Percentiles rank a stretch among this genome's conserved stretches.
phyloP scores from a whole-genome alignment of 2,888 invertebrate genomes.

The Scaptomyza flava region DNA sequence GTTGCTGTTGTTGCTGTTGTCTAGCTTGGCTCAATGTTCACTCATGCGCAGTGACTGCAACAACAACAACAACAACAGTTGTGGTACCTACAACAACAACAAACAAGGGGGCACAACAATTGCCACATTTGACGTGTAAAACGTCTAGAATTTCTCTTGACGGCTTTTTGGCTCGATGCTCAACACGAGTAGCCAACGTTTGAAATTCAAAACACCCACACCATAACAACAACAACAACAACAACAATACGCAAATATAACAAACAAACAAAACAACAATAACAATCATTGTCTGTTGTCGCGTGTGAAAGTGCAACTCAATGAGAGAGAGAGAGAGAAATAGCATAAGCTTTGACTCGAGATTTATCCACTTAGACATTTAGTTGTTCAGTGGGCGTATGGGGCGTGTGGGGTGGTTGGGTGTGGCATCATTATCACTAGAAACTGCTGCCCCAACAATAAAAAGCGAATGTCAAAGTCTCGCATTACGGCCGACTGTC shows the following conservation, averaged over 20 bases:
- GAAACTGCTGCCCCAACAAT: slow-evolving; percentile 40
- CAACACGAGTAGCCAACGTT: slow-evolving; percentile 68
- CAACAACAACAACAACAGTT: slow-evolving; percentile 19
- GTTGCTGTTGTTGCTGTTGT: slow-evolving; percentile 25
- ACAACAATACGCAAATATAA: slow-evolving; percentile 19
- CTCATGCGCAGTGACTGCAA: slow-evolving; percentile 75
- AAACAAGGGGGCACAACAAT: slow-evolving; percentile 28
- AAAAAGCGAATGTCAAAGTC: slow-evolving; percentile 59
- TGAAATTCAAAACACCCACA: slow-evolving; percentile 73
- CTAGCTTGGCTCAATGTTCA: slow-evolving; percentile 67
- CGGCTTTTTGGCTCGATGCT: slow-evolving; percentile 63
- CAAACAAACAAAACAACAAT: not conserved
- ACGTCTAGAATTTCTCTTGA: slow-evolving; percentile 77
- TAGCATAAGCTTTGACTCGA: slow-evolving; percentile 1
- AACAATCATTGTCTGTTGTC: slow-evolving; percentile 27
- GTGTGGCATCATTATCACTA: slow-evolving; percentile 44
- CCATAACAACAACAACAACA: slow-evolving; percentile 27
- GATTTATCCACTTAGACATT: slow-evolving; percentile 32
- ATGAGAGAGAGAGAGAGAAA: too few species aligned
- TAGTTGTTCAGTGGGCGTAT: not conserved
- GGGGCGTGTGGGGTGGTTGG: not conserved
- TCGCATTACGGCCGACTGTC: slow-evolving; percentile 69
- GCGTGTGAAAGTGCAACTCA: slow-evolving; percentile 64
- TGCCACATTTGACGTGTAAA: slow-evolving; percentile 71
- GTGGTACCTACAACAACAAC: slow-evolving; percentile 10